These are phyloP conservation scores for Bungarus multicinctus DNA, from an alignment of 2,113 vertebrate species.

Conservation along the genomic window DNA sequence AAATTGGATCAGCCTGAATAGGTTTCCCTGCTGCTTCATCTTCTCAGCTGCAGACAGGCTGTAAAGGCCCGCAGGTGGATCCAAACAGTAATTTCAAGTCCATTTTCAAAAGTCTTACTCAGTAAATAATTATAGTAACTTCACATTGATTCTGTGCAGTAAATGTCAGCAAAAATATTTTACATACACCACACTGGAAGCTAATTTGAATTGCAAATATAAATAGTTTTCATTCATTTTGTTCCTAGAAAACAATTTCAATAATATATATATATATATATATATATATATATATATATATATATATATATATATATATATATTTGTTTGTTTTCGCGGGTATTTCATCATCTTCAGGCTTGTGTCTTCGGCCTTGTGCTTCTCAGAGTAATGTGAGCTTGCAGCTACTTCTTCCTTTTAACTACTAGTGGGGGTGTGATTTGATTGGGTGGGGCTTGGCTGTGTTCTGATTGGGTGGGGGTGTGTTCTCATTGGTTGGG, in stretches of 20 bases:
- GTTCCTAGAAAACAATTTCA: conserved; percentile 23
- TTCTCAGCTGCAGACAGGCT: conserved; percentile 53
- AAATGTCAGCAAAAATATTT: conserved; percentile 41
- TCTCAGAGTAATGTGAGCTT: too few species aligned
- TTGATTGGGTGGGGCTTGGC: too few species aligned
- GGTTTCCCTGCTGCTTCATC: conserved; percentile 65
- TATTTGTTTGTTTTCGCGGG: too few species aligned
- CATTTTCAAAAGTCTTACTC: conserved; percentile 52
- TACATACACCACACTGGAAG: conserved; percentile 4
- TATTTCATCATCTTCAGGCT: too few species aligned
- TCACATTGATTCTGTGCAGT: conserved; percentile 50
- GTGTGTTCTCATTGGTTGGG: too few species aligned
- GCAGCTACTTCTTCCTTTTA: too few species aligned
- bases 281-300: too few species aligned
- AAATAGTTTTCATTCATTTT: conserved; percentile 39
- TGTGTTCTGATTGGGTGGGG: too few species aligned
- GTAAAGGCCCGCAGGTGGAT: conserved; percentile 65
- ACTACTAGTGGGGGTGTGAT: too few species aligned
- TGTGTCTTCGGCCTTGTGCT: too few species aligned
- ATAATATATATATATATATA: background rate
- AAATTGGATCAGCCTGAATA: conserved; percentile 78
- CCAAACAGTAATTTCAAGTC: conserved; percentile 58
- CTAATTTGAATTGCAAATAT: conserved; percentile 41
- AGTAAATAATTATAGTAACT: conserved; percentile 37
- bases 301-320: too few species aligned